Base-by-base conservation (phyloP, 2,888 invertebrate genomes). In the Cinara cedri region DNA sequence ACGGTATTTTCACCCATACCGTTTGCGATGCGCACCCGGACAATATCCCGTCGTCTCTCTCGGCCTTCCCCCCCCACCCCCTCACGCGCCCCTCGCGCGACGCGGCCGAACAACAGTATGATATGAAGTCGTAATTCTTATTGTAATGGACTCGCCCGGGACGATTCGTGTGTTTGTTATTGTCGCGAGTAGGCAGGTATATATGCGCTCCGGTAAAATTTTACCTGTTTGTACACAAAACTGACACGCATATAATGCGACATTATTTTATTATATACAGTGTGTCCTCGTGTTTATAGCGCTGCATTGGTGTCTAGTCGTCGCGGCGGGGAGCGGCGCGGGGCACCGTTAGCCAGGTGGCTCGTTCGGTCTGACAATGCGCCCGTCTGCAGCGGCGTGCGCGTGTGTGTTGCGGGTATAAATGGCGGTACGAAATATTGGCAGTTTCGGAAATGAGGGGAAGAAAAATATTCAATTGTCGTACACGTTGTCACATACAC, bases 191-290 rank as follows among this genome's bases (percentile, higher is more conserved):
- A 44, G 4, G 10, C 10, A 44, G 44, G 46, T 46, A 10, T 46
- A 46, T 46, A 10, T 10, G 46, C 13, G 13, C 46, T 60, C 49
- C 9, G n/a, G 60, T 49, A 46, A 62, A 62, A 57, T 44, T 46
- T 76, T 66, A 76, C 76, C 66, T 76, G 76, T 76, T 76, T 76
- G 65, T 24, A 65, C 75, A 76, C 75, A 76, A 76, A 76, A 46
- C 42, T 55, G 76, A 57, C 76, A 55, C 19, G 65, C 63, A 34
- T 44, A 71, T 44, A 19, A 10, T 34, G n/a, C n/a, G n/a, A 44
- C 3, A 14, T 11, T 11, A 46, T 13, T 24, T 16, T 60, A 24
- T 10, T 60, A 46, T 66, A 42, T 46, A 54, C 63, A 65, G 34
- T 42, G 44, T 55, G 6, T 34, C 3, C 6, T 4, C 6, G 6